A percentile compares a stretch with the other conserved stretches of the same genome.
phyloP scores from a whole-genome alignment of 2,797 vertebrate species.

The Pangasius larnaudii region DNA sequence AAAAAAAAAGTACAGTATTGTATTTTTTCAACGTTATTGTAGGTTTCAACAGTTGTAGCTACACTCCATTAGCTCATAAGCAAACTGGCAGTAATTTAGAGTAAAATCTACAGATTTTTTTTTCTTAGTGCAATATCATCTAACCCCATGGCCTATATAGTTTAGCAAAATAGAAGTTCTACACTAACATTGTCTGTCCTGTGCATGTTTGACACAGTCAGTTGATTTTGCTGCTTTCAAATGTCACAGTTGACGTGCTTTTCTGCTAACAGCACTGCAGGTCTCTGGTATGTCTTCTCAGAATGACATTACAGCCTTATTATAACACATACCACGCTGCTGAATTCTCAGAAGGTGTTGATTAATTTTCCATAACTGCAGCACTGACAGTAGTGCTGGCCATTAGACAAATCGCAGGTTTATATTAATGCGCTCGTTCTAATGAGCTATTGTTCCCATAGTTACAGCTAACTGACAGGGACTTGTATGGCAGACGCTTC shows the following conservation, averaged over 20 bases:
- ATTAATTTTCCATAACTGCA: neutral
- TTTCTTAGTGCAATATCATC: neutral
- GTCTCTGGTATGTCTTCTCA: neutral
- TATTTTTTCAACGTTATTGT: neutral
- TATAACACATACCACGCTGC: neutral
- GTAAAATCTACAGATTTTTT: neutral
- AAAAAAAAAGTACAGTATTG: neutral
- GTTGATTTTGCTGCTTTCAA: neutral
- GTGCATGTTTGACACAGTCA: neutral
- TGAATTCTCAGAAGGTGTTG: neutral
- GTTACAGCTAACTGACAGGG: neutral
- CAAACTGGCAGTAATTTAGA: neutral
- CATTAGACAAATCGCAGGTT: no score
- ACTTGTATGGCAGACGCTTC: neutral
- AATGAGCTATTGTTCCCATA: neutral
- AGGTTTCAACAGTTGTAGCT: neutral
- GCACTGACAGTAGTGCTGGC: neutral
- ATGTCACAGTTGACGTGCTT: neutral
- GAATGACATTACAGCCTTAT: neutral
- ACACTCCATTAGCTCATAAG: neutral
- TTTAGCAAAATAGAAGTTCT: neutral
- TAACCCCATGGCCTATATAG: neutral
- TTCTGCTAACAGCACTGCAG: neutral
- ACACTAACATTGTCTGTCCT: neutral
- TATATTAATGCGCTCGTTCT: neutral